Evolutionary conservation across 1,140 invertebrate genomes (phyloP).

Genomic region (Panulirus ornatus): DNA sequence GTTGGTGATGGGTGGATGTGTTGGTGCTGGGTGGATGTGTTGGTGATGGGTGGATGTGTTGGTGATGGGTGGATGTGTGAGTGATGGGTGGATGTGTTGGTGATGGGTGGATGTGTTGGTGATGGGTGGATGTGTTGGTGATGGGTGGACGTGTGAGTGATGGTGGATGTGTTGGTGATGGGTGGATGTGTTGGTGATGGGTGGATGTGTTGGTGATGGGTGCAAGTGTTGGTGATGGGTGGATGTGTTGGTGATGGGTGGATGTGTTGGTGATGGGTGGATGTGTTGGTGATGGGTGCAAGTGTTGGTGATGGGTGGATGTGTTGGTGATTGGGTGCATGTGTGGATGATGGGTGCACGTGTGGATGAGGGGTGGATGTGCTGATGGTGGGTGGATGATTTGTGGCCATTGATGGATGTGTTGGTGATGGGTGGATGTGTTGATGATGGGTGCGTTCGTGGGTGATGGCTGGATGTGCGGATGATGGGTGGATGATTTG

Average conservation of each 20-base stretch:
- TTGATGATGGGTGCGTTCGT: background rate
- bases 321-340: background rate
- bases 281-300: background rate
- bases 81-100: background rate
- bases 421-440: background rate
- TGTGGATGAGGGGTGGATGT: background rate
- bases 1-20: too few relatives aligned
- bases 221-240: background rate
- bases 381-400: too few relatives aligned
- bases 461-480: background rate
- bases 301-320: background rate
- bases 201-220: background rate
- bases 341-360: conserved; percentile 9
- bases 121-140: background rate
- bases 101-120: too few relatives aligned
- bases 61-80: too few relatives aligned
- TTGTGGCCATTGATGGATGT: background rate
- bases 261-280: background rate
- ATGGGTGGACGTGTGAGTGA: background rate
- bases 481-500: background rate
- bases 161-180: background rate
- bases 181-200: background rate
- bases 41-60: background rate
- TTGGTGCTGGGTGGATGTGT: background rate
- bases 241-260: background rate